Evolutionary conservation across 2,113 vertebrate genomes (phyloP).

Genomic region (Brachyhypopomus occidentalis): DNA sequence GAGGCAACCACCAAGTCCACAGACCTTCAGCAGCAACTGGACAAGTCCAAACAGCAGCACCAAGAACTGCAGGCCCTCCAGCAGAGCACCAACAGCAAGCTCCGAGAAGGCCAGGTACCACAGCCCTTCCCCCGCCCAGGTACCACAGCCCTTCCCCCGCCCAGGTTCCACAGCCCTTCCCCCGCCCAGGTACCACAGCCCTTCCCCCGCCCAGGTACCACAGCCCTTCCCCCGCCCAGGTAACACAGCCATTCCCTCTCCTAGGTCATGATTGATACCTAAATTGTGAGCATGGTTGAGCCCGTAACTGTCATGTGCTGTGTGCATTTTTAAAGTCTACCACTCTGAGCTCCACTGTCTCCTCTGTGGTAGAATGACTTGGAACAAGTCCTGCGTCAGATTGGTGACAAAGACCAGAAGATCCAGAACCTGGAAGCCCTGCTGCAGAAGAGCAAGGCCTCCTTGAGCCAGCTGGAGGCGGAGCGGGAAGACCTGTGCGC

Average conservation of each 20-base stretch:
- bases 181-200: too few relatives aligned
- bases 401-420: constrained; percentile 98
- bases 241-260: too few relatives aligned
- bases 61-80: constrained; percentile 93
- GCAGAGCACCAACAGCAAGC: constrained; percentile 90
- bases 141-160: too few relatives aligned
- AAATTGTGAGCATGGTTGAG: too few relatives aligned
- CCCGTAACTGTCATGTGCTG: too few relatives aligned
- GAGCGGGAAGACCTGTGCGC: constrained; percentile 95
- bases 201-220: too few relatives aligned
- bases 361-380: constrained; percentile 85
- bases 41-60: constrained; percentile 93
- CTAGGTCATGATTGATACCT: too few relatives aligned
- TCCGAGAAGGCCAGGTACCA: constrained; percentile 92
- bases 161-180: too few relatives aligned
- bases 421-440: constrained; percentile 98
- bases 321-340: too few relatives aligned
- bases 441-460: constrained; percentile 95
- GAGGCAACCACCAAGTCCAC: constrained; percentile 82
- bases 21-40: constrained; percentile 92
- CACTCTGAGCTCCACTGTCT: background rate
- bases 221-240: too few relatives aligned
- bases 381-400: constrained; percentile 96
- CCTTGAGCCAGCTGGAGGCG: constrained; percentile 87
- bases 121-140: too few relatives aligned